These are phyloP conservation scores for Cremastobaeus sp. DNA, from an alignment of 2,888 invertebrate species.

Conservation along the genomic window DNA sequence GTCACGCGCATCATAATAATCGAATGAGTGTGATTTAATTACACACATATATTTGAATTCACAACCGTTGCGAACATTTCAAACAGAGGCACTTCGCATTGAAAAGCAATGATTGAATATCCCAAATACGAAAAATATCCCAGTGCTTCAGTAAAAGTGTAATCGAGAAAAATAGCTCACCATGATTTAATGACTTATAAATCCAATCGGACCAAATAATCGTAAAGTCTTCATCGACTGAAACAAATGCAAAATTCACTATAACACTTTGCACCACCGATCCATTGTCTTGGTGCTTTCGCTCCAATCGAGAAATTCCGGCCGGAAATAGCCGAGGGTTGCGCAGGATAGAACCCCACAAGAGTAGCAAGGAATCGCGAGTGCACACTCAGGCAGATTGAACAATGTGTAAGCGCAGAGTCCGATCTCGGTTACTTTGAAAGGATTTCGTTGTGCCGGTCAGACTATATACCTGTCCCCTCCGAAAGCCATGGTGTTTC, in stretches of 20 bases:
- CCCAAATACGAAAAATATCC: too few relatives aligned
- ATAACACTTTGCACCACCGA: conserved; percentile 60
- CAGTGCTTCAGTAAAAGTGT: too few relatives aligned
- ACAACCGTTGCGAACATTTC: too few relatives aligned
- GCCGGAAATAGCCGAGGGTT: conserved; percentile 19
- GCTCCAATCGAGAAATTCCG: conserved; percentile 30
- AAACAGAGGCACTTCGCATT: too few relatives aligned
- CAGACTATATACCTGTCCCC: conserved; percentile 58
- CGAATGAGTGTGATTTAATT: conserved; percentile 5
- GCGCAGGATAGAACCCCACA: neutral
- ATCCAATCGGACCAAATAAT: conserved; percentile 35
- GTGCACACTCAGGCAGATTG: conserved; percentile 10
- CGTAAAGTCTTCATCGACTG: conserved; percentile 34
- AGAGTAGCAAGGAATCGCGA: conserved; percentile 2
- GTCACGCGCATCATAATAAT: conserved; percentile 1
- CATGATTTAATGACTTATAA: conserved; percentile 38
- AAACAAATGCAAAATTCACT: conserved; percentile 36
- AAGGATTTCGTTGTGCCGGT: conserved; percentile 54
- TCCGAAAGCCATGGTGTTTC: conserved; percentile 59
- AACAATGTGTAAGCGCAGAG: conserved; percentile 42
- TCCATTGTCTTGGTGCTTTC: conserved; percentile 36
- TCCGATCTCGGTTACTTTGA: conserved; percentile 57
- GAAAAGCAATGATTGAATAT: conserved; percentile 1
- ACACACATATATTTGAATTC: too few relatives aligned
- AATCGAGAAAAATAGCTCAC: too few relatives aligned